Conservation (phyloP, 2,113 vertebrate species). For the Psophia crepitans region DNA sequence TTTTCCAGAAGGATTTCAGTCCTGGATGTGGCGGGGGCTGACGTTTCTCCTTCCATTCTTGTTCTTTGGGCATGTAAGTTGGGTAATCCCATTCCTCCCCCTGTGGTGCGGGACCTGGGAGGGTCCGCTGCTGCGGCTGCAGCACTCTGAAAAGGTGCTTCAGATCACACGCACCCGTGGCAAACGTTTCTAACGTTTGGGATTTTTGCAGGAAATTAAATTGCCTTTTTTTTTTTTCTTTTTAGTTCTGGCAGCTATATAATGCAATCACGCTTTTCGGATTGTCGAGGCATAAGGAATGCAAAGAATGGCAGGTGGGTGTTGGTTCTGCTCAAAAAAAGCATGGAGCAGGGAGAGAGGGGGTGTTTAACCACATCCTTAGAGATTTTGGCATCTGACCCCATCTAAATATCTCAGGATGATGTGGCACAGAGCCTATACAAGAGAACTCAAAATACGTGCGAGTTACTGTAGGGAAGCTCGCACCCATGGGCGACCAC, state of each 20-base stretch:
- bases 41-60: slow-evolving; percentile 95
- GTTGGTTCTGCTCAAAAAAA: background rate
- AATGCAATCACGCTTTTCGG: slow-evolving; percentile 91
- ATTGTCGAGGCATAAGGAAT: slow-evolving; percentile 86
- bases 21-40: slow-evolving; percentile 99
- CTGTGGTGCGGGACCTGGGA: accelerated
- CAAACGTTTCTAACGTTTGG: background rate
- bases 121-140: background rate
- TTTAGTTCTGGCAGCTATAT: slow-evolving; percentile 97
- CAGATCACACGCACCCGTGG: accelerated
- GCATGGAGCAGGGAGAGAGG: background rate
- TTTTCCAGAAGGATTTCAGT: slow-evolving; percentile 94
- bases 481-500: background rate
- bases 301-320: slow-evolving; percentile 96
- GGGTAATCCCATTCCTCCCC: background rate
- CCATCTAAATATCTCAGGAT: background rate
- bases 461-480: background rate
- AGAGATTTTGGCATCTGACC: background rate
- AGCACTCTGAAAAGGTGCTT: background rate
- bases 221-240: background rate
- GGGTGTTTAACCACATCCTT: background rate
- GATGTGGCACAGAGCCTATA: background rate
- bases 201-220: background rate
- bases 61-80: slow-evolving; percentile 97
- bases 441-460: background rate